Conservation (phyloP, 2,797 vertebrate species). For the Spheniscus humboldti region DNA sequence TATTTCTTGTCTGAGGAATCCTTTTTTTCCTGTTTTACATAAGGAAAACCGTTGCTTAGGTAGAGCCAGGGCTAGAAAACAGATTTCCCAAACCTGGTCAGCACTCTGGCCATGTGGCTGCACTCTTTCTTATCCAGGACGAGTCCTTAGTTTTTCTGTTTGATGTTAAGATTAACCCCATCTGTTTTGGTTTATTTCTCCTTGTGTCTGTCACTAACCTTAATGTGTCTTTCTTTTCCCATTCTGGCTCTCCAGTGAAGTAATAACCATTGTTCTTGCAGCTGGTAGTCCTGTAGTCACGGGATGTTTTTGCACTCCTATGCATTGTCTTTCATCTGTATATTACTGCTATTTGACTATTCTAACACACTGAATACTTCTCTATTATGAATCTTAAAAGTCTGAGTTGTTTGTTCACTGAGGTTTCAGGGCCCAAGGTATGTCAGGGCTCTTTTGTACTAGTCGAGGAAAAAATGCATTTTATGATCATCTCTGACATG, state of each 20-base stretch:
- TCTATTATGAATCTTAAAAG: background rate
- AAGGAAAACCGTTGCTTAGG: background rate
- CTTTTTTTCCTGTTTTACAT: background rate
- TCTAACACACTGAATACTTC: background rate
- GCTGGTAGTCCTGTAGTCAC: background rate
- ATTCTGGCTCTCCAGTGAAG: background rate
- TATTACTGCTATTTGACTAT: background rate
- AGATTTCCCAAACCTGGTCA: background rate
- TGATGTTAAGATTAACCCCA: background rate
- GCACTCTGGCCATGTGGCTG: background rate
- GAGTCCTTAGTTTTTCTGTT: background rate
- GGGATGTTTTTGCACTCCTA: background rate
- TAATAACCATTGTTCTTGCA: background rate
- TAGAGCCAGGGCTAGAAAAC: background rate
- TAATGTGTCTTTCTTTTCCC: background rate
- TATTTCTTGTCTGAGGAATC: background rate
- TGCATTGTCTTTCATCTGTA: rapidly evolving
- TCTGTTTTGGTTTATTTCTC: background rate
- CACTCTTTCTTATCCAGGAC: background rate
- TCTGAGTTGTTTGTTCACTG: background rate
- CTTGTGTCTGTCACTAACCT: background rate
- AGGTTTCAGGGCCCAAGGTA: background rate
- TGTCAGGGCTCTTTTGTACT: background rate
- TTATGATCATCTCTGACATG: background rate
- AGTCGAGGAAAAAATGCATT: background rate